These are phyloP conservation scores for Paracyclopina nana DNA, from an alignment of 1,140 invertebrate genomes.

Conservation along the genomic window DNA sequence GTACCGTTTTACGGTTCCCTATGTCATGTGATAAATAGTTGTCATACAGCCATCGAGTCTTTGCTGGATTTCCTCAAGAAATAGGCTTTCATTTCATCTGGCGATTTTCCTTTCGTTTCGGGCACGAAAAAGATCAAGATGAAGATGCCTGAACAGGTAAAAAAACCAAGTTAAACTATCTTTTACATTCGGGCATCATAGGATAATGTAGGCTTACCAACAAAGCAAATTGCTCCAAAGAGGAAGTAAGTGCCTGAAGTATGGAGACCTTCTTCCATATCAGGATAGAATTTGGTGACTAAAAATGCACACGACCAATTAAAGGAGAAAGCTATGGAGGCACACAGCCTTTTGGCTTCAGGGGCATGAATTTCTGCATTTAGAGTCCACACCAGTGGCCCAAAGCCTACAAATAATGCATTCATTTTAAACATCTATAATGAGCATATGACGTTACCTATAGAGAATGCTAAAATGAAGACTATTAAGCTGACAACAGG, in stretches of 20 bases:
- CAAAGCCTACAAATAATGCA: too few relatives aligned
- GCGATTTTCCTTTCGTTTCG: conserved; percentile 73
- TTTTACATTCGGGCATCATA: too few relatives aligned
- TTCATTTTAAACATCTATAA: too few relatives aligned
- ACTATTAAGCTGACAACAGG: conserved; percentile 32
- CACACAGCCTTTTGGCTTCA: conserved; percentile 50
- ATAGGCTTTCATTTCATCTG: conserved; percentile 43
- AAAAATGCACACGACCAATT: conserved; percentile 61
- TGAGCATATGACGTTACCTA: too few relatives aligned
- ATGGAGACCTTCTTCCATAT: conserved; percentile 25
- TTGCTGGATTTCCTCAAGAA: too few relatives aligned
- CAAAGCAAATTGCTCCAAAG: conserved; percentile 48
- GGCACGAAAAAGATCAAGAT: conserved; percentile 55
- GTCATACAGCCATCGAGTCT: too few relatives aligned
- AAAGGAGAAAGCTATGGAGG: conserved; percentile 46
- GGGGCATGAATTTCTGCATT: conserved; percentile 59
- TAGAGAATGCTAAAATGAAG: conserved; percentile 36
- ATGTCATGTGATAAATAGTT: too few relatives aligned
- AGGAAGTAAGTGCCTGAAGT: conserved; percentile 43
- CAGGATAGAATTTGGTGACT: conserved; percentile 49
- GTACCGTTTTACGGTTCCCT: too few relatives aligned
- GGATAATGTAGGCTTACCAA: too few relatives aligned
- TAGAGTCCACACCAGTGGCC: conserved; percentile 49
- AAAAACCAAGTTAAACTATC: too few relatives aligned
- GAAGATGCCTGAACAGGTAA: too few relatives aligned